phyloP scores from a whole-genome alignment of 2,797 vertebrate genomes.

The Urosaurus nigricauda region DNA sequence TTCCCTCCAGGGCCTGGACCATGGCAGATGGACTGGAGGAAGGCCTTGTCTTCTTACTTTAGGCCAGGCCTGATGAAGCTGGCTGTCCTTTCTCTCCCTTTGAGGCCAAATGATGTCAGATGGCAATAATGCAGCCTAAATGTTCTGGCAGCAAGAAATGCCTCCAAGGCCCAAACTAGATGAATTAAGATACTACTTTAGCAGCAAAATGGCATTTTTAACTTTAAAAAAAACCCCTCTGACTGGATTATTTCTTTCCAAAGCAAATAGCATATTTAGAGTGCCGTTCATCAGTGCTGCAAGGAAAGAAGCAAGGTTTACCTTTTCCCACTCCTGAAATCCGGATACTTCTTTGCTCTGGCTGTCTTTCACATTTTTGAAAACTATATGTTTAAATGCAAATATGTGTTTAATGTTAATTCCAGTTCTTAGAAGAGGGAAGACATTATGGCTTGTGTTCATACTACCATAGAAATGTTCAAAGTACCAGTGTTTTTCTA shows the following conservation, averaged over 20 bases:
- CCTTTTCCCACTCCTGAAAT: not conserved
- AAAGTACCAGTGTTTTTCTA: not conserved
- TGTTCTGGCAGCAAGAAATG: not conserved
- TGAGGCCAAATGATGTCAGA: no score
- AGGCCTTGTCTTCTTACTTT: no score
- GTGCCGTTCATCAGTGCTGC: not conserved
- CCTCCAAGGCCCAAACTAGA: not conserved
- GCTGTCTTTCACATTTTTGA: no score
- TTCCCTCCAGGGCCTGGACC: no score
- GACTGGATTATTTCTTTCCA: not conserved
- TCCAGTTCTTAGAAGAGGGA: not conserved
- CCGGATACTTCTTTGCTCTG: not conserved
- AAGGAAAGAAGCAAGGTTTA: not conserved
- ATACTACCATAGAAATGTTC: not conserved
- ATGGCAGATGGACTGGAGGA: no score
- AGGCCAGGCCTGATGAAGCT: no score
- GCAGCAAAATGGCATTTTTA: not conserved
- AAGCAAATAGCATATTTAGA: not conserved
- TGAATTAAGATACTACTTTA: not conserved
- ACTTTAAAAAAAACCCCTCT: not conserved
- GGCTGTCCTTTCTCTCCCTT: no score
- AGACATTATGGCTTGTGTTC: not conserved
- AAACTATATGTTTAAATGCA: not conserved
- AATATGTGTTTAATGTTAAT: not conserved
- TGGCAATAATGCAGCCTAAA: not conserved